These are phyloP conservation scores for Henricia sp. DNA, from an alignment of 53 echinoderm and acorn worm species.

Conservation along the genomic window DNA sequence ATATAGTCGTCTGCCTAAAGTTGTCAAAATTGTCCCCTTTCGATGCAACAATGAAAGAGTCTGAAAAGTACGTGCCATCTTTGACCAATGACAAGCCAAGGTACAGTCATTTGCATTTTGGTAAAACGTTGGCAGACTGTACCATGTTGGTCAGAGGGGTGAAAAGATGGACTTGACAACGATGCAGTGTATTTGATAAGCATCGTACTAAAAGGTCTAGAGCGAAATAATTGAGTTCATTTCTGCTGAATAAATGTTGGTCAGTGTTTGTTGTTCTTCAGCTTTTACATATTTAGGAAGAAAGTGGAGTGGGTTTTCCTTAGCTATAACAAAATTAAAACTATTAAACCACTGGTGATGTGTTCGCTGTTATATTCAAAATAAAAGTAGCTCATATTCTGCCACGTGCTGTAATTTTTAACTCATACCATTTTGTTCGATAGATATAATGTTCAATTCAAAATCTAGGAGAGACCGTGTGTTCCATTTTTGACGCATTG, in stretches of 20 bases:
- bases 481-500: constrained; percentile 64
- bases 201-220: constrained; percentile 40
- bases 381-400: constrained; percentile 51
- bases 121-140: neutral
- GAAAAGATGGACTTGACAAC: neutral
- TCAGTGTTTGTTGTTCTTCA: constrained; percentile 57
- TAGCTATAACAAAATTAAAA: constrained; percentile 51
- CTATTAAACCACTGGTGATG: constrained; percentile 63
- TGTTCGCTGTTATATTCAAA: constrained; percentile 61
- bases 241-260: constrained; percentile 50
- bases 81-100: constrained; percentile 10
- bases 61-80: too few species aligned
- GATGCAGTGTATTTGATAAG: neutral
- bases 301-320: constrained; percentile 64
- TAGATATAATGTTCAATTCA: constrained; percentile 58
- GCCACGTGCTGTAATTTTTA: constrained; percentile 42
- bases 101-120: constrained; percentile 12
- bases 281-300: constrained; percentile 58
- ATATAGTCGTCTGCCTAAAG: too few species aligned
- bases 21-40: too few species aligned
- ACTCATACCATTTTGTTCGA: constrained; percentile 52
- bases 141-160: constrained; percentile 22
- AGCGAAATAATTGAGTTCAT: constrained; percentile 41
- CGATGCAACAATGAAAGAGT: neutral
- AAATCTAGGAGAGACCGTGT: constrained; percentile 55